A percentile compares a stretch with the other conserved stretches of the same genome.
Evolutionary conservation across 2,888 invertebrate species (phyloP).

Genomic region (Chloromyia formosa): DNA sequence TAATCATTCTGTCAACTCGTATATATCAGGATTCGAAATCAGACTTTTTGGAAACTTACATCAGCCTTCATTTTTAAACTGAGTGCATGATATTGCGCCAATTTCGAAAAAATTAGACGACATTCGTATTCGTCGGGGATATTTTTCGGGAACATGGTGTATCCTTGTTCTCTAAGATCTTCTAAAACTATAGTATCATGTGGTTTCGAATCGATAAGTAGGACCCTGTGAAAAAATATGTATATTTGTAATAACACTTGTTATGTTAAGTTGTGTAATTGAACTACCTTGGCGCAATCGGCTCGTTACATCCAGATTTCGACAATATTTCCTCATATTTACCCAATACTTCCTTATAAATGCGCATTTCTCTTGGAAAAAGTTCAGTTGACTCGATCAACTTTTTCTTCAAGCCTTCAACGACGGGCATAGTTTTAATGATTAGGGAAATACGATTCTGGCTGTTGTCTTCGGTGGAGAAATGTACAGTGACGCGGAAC

Average conservation of each 20-base stretch:
- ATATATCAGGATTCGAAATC: too few species aligned
- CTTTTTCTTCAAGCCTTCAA: slow-evolving; percentile 28
- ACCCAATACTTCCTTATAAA: slow-evolving; percentile 17
- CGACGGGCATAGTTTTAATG: slow-evolving; percentile 25
- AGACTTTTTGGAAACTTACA: too few species aligned
- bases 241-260: background rate
- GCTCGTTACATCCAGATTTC: background rate
- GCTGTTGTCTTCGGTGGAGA: background rate
- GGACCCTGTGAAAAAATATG: background rate
- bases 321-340: background rate
- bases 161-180: slow-evolving; percentile 11
- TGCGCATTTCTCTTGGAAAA: slow-evolving; percentile 12
- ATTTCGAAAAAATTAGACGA: slow-evolving; percentile 13
- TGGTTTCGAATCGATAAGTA: background rate
- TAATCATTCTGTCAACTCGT: too few species aligned
- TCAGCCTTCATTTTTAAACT: slow-evolving; percentile 11
- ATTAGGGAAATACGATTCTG: background rate
- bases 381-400: background rate
- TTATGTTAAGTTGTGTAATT: background rate
- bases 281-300: slow-evolving; percentile 21
- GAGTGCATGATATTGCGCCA: slow-evolving; percentile 27
- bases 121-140: background rate
- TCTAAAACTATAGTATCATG: slow-evolving; percentile 16
- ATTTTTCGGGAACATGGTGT: background rate
- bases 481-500: slow-evolving; percentile 14